Evolutionary conservation across 2,888 invertebrate species (phyloP).

Genomic region (Cepaea hortensis): DNA sequence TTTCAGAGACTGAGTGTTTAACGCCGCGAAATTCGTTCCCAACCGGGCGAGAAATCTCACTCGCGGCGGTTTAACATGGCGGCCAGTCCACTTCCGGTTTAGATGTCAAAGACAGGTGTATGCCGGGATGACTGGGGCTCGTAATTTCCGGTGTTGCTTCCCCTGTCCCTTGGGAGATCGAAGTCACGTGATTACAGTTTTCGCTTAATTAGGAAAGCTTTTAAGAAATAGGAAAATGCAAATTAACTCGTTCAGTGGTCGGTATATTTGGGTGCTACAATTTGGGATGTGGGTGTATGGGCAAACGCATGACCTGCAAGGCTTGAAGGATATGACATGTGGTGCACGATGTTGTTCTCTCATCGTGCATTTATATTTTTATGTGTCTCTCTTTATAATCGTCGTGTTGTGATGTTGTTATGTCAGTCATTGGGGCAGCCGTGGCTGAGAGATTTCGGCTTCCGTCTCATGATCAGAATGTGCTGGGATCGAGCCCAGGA

Average conservation of each 20-base stretch:
- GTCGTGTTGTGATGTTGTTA: too few relatives aligned
- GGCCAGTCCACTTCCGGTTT: conserved; percentile 29
- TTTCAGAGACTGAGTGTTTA: not conserved
- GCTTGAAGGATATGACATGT: too few relatives aligned
- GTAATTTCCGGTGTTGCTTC: conserved; percentile 42
- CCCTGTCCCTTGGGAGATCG: conserved; percentile 20
- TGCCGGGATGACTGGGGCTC: conserved; percentile 16
- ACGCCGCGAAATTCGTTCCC: not conserved
- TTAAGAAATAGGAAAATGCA: conserved; percentile 3
- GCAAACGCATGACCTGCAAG: not conserved
- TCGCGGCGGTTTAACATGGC: conserved; percentile 32
- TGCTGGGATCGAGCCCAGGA: too few relatives aligned
- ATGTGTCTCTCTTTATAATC: too few relatives aligned
- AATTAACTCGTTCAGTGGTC: not conserved
- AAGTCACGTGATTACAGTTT: conserved; percentile 33
- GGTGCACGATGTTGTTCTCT: too few relatives aligned
- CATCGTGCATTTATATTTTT: too few relatives aligned
- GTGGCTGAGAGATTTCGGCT: too few relatives aligned
- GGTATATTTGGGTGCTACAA: not conserved
- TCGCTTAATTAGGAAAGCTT: conserved; percentile 33
- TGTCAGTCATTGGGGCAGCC: too few relatives aligned
- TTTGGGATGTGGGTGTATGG: not conserved
- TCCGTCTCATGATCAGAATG: too few relatives aligned
- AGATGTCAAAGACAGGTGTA: conserved; percentile 40
- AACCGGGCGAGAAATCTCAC: conserved; percentile 16